Evolutionary conservation across 2,113 vertebrate species (phyloP), one percentile per base, ranked within the genome.

Genomic region (Verasper variegatus): DNA sequence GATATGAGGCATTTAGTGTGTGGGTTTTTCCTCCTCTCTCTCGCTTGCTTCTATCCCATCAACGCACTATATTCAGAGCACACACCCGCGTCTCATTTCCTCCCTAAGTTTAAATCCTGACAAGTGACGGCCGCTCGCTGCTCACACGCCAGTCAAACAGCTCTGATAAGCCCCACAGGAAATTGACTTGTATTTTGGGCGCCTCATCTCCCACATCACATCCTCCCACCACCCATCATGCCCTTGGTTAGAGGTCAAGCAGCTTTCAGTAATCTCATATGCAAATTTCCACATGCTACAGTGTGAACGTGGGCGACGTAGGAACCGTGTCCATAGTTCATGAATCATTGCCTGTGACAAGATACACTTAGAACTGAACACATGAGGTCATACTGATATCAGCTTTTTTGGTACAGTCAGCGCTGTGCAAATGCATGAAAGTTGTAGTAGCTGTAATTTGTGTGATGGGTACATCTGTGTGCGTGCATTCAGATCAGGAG

Each of bases 61-160:
- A 73, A 78, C 84, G 73, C 26, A 37, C 76, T 57, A 82, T 89
- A 91, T 92, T 88, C 87, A 85, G 81, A 82, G 84, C 85, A 84
- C 76, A 86, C 80, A 82, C 82, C 72, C 54, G 75, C 69, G 82
- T 90, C 88, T 92, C 86, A 92, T 92, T 92, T 92, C 89, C 91
- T 89, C 89, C 76, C 86, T 56, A 89, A 88, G 82, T 90, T 92
- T 92, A 93, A 93, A 92, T 92, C 91, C 90, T 90, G 90, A 90
- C 89, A 91, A 87, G 56, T 88, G 86, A 93, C 20, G 85, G 71
- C 86, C 68, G 85, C 88, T 87, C 76, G 74, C 90, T 82, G 88
- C 89, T 91, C 91, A 47, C 71, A 82, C 56, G 85, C 86, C 91
- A 89, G 78, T 90, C 89, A 92, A 89, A 89, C 78, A 17, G 81